Evolutionary conservation across 2,113 vertebrate genomes (phyloP), one percentile per base, ranked within the genome.

Genomic region (Oncorhynchus keta): DNA sequence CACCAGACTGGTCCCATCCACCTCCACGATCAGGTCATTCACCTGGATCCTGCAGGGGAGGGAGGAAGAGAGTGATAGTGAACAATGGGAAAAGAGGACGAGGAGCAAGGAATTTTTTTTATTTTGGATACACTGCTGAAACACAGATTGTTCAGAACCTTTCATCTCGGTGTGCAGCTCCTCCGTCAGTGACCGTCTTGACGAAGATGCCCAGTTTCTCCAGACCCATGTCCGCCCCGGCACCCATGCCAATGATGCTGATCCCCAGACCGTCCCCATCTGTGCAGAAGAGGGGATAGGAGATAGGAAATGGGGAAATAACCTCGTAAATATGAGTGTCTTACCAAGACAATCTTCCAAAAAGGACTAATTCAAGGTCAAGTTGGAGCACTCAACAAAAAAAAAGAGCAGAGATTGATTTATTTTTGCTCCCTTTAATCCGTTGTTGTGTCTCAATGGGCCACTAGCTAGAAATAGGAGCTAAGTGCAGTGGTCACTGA

Each of bases 161-260:
- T 92, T 94, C 93, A 0, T 99, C 97, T 79, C 96, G 90, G 82
- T 98, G 97, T 0, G 97, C 97, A 0, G 97, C 97, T 0, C 97
- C 97, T 0, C 95, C 96, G 30, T 98, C 97, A 0, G 97, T 99
- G 81, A 99, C 97, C 0, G 97, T 98, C 92, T 99, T 99, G 72
- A 99, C 97, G 0, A 99, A 99, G 92, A 98, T 99, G 7, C 97
- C 97, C 79, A 99, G 85, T 81, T 99, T 98, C 90, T 98, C 97
- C 89, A 99, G 93, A 57, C 97, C 97, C 96, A 98, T 98, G 84
- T 98, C 97, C 0, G 97, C 97, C 22, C 97, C 97, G 0, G 97
- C 97, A 0, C 97, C 97, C 97, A 99, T 99, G 16, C 97, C 97
- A 0, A 99, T 99, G 85, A 99, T 99, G 85, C 97, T 98, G 92